Base-by-base conservation (phyloP, 2,797 vertebrate genomes). In the Rhabdophis nuchalis region DNA sequence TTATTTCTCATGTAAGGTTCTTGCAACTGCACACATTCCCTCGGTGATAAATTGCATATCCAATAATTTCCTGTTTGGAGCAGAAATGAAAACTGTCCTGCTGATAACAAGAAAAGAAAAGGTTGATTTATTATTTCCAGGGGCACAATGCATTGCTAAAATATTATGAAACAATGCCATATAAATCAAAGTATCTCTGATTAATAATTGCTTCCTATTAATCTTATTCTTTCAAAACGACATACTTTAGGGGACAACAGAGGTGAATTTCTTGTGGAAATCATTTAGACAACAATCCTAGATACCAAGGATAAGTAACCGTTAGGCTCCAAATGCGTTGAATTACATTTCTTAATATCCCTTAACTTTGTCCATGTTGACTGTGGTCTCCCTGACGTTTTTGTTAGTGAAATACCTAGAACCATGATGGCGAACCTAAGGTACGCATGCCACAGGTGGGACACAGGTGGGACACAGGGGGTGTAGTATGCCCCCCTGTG, bases 1-100 rank as follows among this genome's bases (percentile, higher is more conserved):
- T 94, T 94, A 94, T 95, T 96, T 97, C 93, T 91, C 88, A 53
- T 0, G 2, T 94, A 77, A 58, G 56, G 27, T 68, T 92, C 88
- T 93, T 85, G 88, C 4, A 77, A 77, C 32, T 64, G 36, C 92
- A 23, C 1, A 20, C 20, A 11, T 93, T 94, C 85, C 92, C 94
- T 90, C 72, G 89, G 4, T 90, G 58, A 94, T 90, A 95, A 94
- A 95, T 94, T 90, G 92, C 32, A 91, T 93, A 94, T 94, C 25
- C 72, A 92, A 12, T 5, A 58, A 57, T 95, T 95, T 94, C n/a
- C 85, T 9, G 86, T 92, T 95, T 93, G 41, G 57, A 87, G 52
- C 23, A 85, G 41, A 94, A 93, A 92, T 93, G 27, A 92, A 94
- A 91, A 91, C 82, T 90, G 7, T 86, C 89, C 64, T 87, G 91